These are phyloP conservation scores for Geophilus truncorum DNA, from an alignment of 2,888 invertebrate genomes.

Conservation along the genomic window DNA sequence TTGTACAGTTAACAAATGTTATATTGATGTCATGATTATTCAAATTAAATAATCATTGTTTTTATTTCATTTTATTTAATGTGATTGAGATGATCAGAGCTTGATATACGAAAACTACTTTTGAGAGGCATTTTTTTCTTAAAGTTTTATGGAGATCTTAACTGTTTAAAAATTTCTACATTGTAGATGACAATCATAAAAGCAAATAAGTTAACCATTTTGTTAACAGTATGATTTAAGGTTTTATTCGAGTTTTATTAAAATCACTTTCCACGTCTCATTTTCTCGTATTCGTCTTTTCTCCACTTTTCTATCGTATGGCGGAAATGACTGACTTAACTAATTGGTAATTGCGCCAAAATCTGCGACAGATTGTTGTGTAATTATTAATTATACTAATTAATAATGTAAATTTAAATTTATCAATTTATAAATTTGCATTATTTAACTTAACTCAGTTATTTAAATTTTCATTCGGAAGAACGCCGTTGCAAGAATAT, in stretches of 20 bases:
- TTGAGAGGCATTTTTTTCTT: background rate
- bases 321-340: too few species aligned
- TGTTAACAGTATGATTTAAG: background rate
- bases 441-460: too few species aligned
- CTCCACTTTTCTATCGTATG: too few species aligned
- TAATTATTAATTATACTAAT: too few species aligned
- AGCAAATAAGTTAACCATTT: background rate
- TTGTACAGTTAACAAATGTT: background rate
- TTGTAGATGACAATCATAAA: conserved; percentile 2
- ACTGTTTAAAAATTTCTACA: background rate
- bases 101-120: background rate
- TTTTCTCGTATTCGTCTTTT: background rate
- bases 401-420: too few species aligned
- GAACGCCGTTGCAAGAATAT: too few species aligned
- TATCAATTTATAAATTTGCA: too few species aligned
- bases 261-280: background rate
- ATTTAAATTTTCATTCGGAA: too few species aligned
- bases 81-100: background rate
- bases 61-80: background rate
- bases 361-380: too few species aligned
- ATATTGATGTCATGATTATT: background rate
- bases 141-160: background rate
- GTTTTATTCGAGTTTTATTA: background rate
- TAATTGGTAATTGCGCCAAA: too few species aligned
- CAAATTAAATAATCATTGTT: background rate